A percentile compares a stretch with the other conserved stretches of the same genome.
These are phyloP conservation scores for Luffia ferchaultella DNA, from an alignment of 2,888 invertebrate species.

Conservation along the genomic window DNA sequence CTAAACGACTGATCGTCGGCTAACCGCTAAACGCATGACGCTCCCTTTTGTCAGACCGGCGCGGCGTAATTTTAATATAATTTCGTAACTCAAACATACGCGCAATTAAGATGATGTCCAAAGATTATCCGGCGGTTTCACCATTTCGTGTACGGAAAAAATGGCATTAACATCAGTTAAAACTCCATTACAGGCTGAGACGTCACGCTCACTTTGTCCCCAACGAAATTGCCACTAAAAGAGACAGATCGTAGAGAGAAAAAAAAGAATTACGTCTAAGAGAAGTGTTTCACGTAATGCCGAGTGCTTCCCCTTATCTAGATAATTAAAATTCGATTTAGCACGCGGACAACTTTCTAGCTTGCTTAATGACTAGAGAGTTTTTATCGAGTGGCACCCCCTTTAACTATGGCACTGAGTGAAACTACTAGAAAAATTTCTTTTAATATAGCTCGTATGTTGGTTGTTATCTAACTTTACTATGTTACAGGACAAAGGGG, in stretches of 20 bases:
- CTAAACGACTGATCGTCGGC: too few species aligned
- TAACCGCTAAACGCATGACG: too few species aligned
- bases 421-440: too few species aligned
- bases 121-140: constrained; percentile 4
- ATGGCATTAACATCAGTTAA: constrained; percentile 57
- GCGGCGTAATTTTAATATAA: constrained; percentile 7
- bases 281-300: not conserved
- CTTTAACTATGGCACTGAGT: not conserved
- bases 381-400: not conserved
- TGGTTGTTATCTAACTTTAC: too few species aligned
- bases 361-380: not conserved
- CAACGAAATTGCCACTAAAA: constrained; percentile 9
- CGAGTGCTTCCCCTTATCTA: constrained; percentile 29
- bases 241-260: not conserved
- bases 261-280: not conserved
- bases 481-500: too few species aligned
- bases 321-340: constrained; percentile 65
- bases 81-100: constrained; percentile 7
- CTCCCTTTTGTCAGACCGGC: too few species aligned
- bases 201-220: constrained; percentile 32
- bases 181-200: constrained; percentile 40
- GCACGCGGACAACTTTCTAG: constrained; percentile 39
- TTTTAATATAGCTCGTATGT: too few species aligned
- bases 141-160: constrained; percentile 20
- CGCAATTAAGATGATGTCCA: constrained; percentile 8